Evolutionary conservation across 2,888 invertebrate genomes (phyloP), one percentile per base, ranked within the genome.

Genomic region (Tubulanus polymorphus): DNA sequence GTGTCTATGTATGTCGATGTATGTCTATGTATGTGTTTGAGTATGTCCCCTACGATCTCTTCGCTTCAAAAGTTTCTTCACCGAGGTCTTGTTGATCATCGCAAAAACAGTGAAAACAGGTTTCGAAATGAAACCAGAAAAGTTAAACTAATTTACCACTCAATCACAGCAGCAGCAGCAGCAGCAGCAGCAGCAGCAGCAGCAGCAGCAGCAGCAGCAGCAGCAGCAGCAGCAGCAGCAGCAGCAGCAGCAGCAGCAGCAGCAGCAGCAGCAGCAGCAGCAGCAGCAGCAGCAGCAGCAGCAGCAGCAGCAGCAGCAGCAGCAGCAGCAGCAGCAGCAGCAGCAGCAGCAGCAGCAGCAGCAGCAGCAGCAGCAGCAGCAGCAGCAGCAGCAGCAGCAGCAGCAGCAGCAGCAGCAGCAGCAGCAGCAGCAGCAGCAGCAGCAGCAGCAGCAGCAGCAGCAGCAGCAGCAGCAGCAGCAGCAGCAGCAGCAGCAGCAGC

Each of bases 401-500:
- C 35, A 35, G 35, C 35, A 35, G 35, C 35, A 35, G 35, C 35
- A 35, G 35, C 35, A 35, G 35, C 35, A 35, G 35, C 35, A 41
- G 41, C 41, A 41, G 41, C 41, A 41, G 41, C 41, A 1, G 41
- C 1, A 1, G 41, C 41, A 1, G 41, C 41, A 1, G 41, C 41
- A 1, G 41, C 41, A 1, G 41, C 41, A 1, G 41, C 41, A 1
- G 41, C 41, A 1, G 41, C 41, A 1, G 41, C 41, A 1, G 41
- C 41, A 1, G 41, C 41, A 1, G 41, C 41, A 1, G 41, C 41
- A 41, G 41, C 41, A 41, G 41, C 41, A 41, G 41, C 41, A 41
- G 41, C 41, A 41, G 41, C 41, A 41, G 41, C 41, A 41, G 41
- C 41, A 41, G 41, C 41, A 41, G 41, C 41, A 41, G 41, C 41